These are phyloP conservation scores for Apocheima hispidaria DNA, from an alignment of 2,888 invertebrate genomes.

Conservation along the genomic window DNA sequence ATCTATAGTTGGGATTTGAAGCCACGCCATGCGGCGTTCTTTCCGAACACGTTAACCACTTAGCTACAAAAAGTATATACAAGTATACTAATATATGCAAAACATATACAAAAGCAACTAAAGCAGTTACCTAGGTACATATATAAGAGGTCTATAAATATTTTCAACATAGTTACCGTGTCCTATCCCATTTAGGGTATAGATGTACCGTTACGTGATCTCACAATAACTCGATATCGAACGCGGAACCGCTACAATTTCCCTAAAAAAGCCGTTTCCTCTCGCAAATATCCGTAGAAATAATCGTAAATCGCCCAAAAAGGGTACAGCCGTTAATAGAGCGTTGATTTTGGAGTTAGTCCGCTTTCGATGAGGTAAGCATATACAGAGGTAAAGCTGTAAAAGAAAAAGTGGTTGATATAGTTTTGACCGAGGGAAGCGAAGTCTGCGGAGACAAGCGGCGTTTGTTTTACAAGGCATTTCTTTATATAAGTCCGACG, in stretches of 20 bases:
- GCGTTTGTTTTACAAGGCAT: too few relatives aligned
- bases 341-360: slow-evolving; percentile 48
- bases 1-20: too few relatives aligned
- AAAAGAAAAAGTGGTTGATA: not conserved
- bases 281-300: slow-evolving; percentile 49
- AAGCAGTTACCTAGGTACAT: not conserved
- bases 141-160: slow-evolving; percentile 11
- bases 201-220: slow-evolving; percentile 52
- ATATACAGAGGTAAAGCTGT: not conserved
- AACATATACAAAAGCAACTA: not conserved
- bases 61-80: too few relatives aligned
- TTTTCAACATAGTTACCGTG: slow-evolving; percentile 3
- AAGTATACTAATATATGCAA: not conserved
- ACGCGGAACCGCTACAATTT: slow-evolving; percentile 60
- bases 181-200: slow-evolving; percentile 27
- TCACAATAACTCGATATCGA: slow-evolving; percentile 49
- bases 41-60: too few relatives aligned
- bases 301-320: slow-evolving; percentile 65
- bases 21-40: too few relatives aligned
- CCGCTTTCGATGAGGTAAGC: slow-evolving; percentile 31
- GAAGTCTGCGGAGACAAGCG: too few relatives aligned
- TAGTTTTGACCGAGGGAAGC: too few relatives aligned
- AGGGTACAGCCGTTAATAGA: slow-evolving; percentile 61
- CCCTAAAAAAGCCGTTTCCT: slow-evolving; percentile 64
- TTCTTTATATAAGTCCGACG: too few relatives aligned